These are phyloP conservation scores for Helleia helle DNA, from an alignment of 2,888 invertebrate genomes.

Conservation along the genomic window DNA sequence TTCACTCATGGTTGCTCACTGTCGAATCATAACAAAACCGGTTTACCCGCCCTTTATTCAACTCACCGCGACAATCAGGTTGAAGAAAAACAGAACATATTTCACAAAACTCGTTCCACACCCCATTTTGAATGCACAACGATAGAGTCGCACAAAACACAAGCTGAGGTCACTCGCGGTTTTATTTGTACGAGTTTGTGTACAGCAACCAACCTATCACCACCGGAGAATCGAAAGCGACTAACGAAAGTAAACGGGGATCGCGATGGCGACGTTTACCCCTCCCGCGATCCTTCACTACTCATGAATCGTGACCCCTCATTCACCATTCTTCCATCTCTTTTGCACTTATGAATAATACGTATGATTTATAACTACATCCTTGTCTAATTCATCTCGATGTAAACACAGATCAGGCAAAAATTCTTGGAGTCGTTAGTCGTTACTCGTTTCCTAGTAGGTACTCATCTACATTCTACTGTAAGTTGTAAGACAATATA, in stretches of 20 bases:
- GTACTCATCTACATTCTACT: no score
- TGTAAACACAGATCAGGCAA: not conserved
- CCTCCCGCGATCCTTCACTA: slow-evolving; percentile 25
- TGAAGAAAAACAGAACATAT: slow-evolving; percentile 87
- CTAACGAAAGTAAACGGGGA: slow-evolving; percentile 49
- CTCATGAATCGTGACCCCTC: slow-evolving; percentile 52
- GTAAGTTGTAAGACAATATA: no score
- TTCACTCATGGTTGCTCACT: slow-evolving; percentile 50
- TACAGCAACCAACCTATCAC: slow-evolving; percentile 27
- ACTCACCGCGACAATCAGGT: slow-evolving; percentile 85
- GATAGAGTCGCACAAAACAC: slow-evolving; percentile 48
- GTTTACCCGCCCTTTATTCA: slow-evolving; percentile 47
- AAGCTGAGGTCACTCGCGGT: slow-evolving; percentile 50
- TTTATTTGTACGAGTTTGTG: slow-evolving; percentile 31
- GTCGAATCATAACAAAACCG: slow-evolving; percentile 50
- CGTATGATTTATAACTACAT: slow-evolving; percentile 18
- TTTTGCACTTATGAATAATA: slow-evolving; percentile 28
- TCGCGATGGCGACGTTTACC: slow-evolving; percentile 55
- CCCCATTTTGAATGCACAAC: slow-evolving; percentile 71
- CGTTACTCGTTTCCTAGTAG: no score
- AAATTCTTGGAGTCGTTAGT: not conserved
- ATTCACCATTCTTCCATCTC: slow-evolving; percentile 46
- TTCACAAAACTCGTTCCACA: slow-evolving; percentile 85
- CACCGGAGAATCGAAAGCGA: slow-evolving; percentile 41
- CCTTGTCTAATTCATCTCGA: slow-evolving; percentile 36